Evolutionary conservation across 2,888 invertebrate genomes (phyloP), one percentile per base, ranked within the genome.

Genomic region (Acrobasis repandana): DNA sequence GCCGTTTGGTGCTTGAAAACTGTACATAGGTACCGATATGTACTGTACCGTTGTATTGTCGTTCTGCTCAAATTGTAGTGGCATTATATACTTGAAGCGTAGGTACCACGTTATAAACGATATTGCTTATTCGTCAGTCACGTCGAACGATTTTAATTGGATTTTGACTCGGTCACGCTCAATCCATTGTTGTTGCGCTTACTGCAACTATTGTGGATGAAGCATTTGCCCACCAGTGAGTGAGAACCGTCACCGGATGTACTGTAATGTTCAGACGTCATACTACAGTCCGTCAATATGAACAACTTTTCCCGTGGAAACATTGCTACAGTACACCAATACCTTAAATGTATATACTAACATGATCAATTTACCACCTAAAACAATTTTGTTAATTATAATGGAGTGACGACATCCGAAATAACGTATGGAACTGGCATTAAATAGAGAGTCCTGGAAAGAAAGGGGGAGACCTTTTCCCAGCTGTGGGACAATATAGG

Each of bases 71-170:
- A n/a, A 14, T 6, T 9, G 43, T 10, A 52, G 16, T 18, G 11
- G 18, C 16, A 34, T 34, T 52, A 52, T 52, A 16, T 36, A 16
- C 36, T 52, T 16, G 36, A 52, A 15, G 52, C 36, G 15, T 50
- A n/a, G n/a, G n/a, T n/a, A 54, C 36, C 38, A 54, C 38, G 52
- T 52, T 18, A 43, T 18, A 54, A 54, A 54, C 54, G 38, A 54
- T 52, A 51, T 38, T 36, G 52, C 52, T 54, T 54, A 54, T 54
- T 54, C 38, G 54, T 54, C 54, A 54, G 54, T 54, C 54, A 54
- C 54, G 54, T 54, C 38, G 54, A 54, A 54, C 54, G 54, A 38
- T 20, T 38, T 38, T 38, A 43, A 54, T 54, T 54, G 54, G 54
- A 54, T 54, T 54, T 54, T 43, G 38, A 38, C 11, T 54, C 38